phyloP scores from a whole-genome alignment of 2,888 invertebrate genomes.

The Microctonus aethiopoides region DNA sequence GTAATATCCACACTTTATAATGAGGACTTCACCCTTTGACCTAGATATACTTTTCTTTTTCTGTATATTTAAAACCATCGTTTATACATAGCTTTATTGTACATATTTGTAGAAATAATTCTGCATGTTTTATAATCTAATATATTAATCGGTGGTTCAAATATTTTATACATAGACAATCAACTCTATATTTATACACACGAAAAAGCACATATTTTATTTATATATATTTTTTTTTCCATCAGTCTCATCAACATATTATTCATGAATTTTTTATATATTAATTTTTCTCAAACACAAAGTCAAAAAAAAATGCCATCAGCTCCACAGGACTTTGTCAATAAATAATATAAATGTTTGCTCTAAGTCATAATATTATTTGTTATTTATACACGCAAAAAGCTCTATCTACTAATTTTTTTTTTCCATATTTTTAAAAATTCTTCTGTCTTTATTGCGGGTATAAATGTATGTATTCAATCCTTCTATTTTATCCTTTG shows the following conservation, averaged over 20 bases:
- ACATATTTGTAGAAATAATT: not conserved
- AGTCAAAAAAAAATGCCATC: too few species aligned
- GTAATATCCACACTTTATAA: slow-evolving; percentile 1
- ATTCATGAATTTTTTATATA: not conserved
- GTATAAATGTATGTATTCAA: not conserved
- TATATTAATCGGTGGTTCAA: not conserved
- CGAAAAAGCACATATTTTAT: not conserved
- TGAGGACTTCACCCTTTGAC: slow-evolving; percentile 11
- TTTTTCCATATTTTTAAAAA: not conserved
- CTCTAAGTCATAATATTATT: not conserved
- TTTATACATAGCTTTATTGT: not conserved
- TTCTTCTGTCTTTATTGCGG: not conserved
- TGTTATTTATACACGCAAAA: too few species aligned
- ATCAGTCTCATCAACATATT: not conserved
- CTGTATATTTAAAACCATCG: not conserved
- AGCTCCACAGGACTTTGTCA: not conserved
- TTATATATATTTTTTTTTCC: not conserved
- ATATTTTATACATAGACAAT: not conserved
- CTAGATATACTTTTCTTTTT: not conserved
- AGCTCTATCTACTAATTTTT: too few species aligned
- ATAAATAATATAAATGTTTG: not conserved
- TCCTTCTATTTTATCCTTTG: too few species aligned
- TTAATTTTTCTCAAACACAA: too few species aligned
- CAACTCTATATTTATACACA: not conserved
- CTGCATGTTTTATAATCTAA: not conserved